These are phyloP conservation scores for Pluvianellus socialis DNA, from an alignment of 2,113 vertebrate genomes.

Conservation along the genomic window DNA sequence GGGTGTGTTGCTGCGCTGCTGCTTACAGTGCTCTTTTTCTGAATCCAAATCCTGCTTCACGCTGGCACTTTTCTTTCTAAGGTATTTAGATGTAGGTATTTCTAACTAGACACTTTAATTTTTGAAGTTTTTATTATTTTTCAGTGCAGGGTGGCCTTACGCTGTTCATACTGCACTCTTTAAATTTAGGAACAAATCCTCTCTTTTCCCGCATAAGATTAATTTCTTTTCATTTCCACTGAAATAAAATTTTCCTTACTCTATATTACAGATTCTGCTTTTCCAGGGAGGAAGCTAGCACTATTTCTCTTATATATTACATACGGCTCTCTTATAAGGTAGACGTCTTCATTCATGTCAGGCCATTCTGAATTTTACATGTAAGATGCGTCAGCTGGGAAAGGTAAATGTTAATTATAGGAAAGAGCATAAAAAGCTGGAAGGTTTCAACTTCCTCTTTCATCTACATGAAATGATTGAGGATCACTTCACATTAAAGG, in stretches of 20 bases:
- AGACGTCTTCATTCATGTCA: constrained; percentile 10
- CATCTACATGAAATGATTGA: constrained; percentile 10
- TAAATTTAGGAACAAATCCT: constrained; percentile 16
- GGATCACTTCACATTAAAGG: constrained; percentile 14
- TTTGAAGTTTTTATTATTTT: neutral
- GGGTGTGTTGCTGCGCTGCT: neutral
- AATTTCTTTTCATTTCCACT: constrained; percentile 31
- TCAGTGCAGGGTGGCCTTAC: neutral
- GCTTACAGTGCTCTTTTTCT: neutral
- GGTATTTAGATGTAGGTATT: neutral
- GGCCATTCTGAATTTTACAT: neutral
- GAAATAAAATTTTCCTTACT: constrained; percentile 26
- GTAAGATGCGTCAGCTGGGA: neutral
- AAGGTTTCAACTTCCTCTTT: neutral
- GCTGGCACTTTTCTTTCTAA: neutral
- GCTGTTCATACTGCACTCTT: neutral
- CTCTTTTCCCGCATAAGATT: constrained; percentile 7
- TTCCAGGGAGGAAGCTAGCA: constrained; percentile 15
- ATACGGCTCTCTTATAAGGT: neutral
- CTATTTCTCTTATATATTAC: neutral
- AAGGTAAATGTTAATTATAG: constrained; percentile 47
- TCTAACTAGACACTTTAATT: neutral
- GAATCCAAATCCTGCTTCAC: neutral
- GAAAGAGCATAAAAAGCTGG: constrained; percentile 14
- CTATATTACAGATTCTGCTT: neutral